These are phyloP conservation scores for Hipposideros armiger DNA, from an alignment of 2,113 vertebrate genomes.

Conservation along the genomic window DNA sequence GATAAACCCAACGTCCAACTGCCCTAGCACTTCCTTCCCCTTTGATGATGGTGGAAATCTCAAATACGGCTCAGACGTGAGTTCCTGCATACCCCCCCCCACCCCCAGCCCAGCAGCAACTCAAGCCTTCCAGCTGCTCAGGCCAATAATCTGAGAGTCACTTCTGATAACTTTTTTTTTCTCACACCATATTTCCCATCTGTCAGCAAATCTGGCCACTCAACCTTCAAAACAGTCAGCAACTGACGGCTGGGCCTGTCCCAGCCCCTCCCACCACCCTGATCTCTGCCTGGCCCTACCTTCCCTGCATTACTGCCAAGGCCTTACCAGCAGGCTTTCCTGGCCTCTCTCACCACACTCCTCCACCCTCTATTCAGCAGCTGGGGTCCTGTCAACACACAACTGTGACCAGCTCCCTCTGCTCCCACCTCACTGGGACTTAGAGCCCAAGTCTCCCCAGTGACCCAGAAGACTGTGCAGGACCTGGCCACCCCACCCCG, in stretches of 20 bases:
- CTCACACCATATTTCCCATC: neutral
- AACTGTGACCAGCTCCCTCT: neutral
- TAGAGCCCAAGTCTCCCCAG: neutral
- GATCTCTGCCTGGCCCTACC: rapidly evolving
- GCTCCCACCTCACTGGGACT: neutral
- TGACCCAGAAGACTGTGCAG: neutral
- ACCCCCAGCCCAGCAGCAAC: neutral
- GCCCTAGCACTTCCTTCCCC: neutral
- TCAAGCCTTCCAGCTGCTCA: neutral
- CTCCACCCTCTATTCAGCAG: neutral
- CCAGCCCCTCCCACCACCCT: neutral
- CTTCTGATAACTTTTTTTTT: neutral
- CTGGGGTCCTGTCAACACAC: neutral
- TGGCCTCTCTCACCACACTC: neutral
- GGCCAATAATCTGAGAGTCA: neutral
- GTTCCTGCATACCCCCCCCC: neutral
- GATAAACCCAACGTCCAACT: neutral
- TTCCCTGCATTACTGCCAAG: neutral
- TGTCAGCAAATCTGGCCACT: neutral
- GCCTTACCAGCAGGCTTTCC: neutral
- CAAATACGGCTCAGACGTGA: neutral
- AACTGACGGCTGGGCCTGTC: no score
- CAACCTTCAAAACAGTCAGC: neutral
- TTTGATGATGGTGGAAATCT: neutral
- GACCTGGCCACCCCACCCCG: neutral